Evolutionary conservation across 1,140 invertebrate species (phyloP), one percentile per base, ranked within the genome.

Genomic region (Proales similis): DNA sequence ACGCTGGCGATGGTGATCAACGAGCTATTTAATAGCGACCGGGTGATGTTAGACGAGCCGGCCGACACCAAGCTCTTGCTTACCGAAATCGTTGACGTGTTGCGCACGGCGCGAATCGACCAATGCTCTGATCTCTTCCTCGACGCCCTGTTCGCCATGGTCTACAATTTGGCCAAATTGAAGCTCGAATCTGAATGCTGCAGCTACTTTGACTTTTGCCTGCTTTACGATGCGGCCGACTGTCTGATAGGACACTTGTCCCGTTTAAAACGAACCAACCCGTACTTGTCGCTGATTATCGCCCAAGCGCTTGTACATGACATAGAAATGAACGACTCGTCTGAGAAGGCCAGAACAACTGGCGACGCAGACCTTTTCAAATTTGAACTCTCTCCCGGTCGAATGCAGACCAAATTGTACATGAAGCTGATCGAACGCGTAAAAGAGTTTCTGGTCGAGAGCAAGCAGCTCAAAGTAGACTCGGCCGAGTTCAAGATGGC

Each of bases 401-500:
- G 45, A 42, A 57, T 57, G 9, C 51, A 57, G 17, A 43, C 51
- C 19, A 57, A 57, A n/a, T n/a, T 57, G 4, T 57, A 57, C 27
- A 57, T 42, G 30, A 57, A 57, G 45, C 45, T 57, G 27, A 24
- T 24, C 11, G 32, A 2, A 29, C 39, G 45, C 39, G 51, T 42
- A 7, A 57, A 36, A 42, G 51, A 57, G 6, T 14, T 57, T 5
- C 14, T 57, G 4, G 11, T 42, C 1, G n/a, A n/a, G 19, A 57
- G 20, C 20, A 57, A 42, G 45, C 29, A 42, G 45, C 17, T 42
- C 9, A 36, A 36, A 36, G 9, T 36, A 36, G 14, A 53, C 27
- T 53, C 24, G 42, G 12, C 39, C 36, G 51, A 57, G 30, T 57
- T 57, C 26, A 57, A 57, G 32, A 20, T 42, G 12, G 45, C 39